Percentiles rank a stretch among this genome's conserved stretches.
Conservation (phyloP, 2,113 vertebrate species). For the Barbus barbus region DNA sequence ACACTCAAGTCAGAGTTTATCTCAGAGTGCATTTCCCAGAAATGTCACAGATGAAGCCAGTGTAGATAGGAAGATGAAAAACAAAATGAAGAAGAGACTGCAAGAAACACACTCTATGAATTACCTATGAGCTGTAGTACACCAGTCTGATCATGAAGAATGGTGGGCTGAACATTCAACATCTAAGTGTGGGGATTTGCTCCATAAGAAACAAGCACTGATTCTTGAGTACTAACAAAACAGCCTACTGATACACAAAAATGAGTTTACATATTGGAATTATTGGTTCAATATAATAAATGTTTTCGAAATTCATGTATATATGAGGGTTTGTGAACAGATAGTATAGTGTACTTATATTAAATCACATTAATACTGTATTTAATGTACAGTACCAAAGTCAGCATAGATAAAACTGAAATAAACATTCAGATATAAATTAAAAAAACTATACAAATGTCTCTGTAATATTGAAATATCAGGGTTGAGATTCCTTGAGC, state of each 20-base stretch:
- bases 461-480: background rate
- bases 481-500: background rate
- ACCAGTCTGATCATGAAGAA: background rate
- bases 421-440: background rate
- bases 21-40: background rate
- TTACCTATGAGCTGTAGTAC: background rate
- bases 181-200: background rate
- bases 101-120: background rate
- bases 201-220: background rate
- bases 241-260: background rate
- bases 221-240: background rate
- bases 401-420: background rate
- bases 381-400: background rate
- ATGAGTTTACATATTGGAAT: background rate
- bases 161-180: no score
- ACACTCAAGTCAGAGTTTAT: constrained; percentile 22
- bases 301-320: no score
- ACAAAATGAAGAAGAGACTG: background rate
- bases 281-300: no score
- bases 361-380: background rate
- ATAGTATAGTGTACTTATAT: background rate
- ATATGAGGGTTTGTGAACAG: no score
- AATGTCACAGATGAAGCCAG: background rate
- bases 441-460: background rate
- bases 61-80: constrained; percentile 5